phyloP scores from a whole-genome alignment of 2,888 invertebrate genomes.

The Acheta domesticus region DNA sequence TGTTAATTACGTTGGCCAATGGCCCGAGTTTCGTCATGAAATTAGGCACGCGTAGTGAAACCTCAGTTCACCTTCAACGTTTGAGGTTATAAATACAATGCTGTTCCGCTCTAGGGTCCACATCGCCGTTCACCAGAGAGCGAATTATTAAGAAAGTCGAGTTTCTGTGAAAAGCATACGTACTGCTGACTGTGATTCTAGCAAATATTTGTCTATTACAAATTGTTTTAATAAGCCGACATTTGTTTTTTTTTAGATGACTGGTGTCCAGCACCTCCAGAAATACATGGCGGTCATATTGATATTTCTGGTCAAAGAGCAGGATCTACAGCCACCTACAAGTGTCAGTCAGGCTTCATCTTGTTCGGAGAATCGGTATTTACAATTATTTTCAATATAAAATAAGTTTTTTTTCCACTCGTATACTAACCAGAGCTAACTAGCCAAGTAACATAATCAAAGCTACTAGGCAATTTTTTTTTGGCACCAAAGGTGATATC shows the following conservation, averaged over 20 bases:
- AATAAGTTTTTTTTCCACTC: neutral
- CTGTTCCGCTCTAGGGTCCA: no score
- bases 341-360: slow-evolving; percentile 79
- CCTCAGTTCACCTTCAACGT: no score
- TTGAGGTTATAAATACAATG: no score
- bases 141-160: no score
- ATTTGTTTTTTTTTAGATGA: slow-evolving; percentile 52
- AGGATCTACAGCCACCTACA: slow-evolving; percentile 76
- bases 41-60: no score
- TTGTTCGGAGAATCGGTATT: slow-evolving; percentile 76
- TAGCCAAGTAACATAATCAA: neutral
- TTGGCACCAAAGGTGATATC: slow-evolving; percentile 60
- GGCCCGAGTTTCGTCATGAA: no score
- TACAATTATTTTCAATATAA: slow-evolving; percentile 31
- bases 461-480: slow-evolving; percentile 26
- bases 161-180: no score
- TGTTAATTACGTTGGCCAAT: no score
- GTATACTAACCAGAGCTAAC: neutral
- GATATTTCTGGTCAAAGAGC: slow-evolving; percentile 68
- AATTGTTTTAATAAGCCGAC: no score
- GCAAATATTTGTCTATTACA: no score
- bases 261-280: slow-evolving; percentile 83
- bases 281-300: slow-evolving; percentile 72
- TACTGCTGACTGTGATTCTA: no score
- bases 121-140: no score